A percentile compares a stretch with the other conserved stretches of the same genome.
Evolutionary conservation across 2,113 vertebrate species (phyloP).

Genomic region (Orycteropus afer): DNA sequence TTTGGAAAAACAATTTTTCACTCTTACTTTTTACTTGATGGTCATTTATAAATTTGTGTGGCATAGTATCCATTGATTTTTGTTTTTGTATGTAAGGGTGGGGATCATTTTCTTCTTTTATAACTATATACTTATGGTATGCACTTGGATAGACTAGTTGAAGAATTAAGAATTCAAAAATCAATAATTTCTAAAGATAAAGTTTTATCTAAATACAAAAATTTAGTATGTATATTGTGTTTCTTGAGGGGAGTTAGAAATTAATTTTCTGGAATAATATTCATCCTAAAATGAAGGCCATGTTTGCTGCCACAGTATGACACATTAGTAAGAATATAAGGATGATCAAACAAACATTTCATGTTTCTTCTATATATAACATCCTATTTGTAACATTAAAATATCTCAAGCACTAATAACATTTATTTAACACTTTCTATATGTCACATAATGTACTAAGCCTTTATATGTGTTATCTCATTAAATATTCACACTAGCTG

Average conservation of each 20-base stretch:
- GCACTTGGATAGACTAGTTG: background rate
- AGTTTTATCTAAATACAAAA: background rate
- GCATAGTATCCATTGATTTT: background rate
- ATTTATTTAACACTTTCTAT: background rate
- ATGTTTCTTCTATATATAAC: background rate
- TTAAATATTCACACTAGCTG: background rate
- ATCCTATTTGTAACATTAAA: background rate
- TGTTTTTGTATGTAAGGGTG: background rate
- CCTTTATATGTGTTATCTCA: background rate
- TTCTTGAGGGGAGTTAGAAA: background rate
- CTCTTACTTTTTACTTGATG: background rate
- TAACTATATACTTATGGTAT: background rate
- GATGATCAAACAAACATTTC: background rate
- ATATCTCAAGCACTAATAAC: background rate
- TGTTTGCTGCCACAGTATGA: background rate
- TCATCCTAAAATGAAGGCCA: background rate
- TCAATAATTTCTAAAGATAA: background rate
- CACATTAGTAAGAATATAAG: background rate
- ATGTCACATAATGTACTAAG: background rate
- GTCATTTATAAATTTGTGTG: background rate
- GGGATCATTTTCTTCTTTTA: slow-evolving; percentile 14
- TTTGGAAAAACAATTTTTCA: slow-evolving; percentile 11
- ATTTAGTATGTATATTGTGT: background rate
- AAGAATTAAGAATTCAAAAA: slow-evolving; percentile 29
- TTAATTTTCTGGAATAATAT: slow-evolving; percentile 41